Base-by-base conservation (phyloP, 2,797 vertebrate species). In the Coregonus ussuriensis region DNA sequence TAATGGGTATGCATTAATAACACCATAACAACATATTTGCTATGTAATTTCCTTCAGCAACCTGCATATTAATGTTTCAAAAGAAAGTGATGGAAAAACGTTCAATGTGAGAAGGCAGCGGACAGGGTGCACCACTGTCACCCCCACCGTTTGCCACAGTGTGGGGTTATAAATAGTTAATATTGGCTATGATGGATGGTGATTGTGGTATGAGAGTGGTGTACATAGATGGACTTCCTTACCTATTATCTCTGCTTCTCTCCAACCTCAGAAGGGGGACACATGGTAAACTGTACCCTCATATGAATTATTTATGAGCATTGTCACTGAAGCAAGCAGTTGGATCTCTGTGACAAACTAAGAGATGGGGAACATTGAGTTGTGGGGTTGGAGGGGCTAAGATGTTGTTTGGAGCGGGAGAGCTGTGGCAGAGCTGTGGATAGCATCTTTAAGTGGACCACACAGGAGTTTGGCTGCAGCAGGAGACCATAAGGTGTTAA, bases 361-460 rank as follows among this genome's bases (percentile, higher is more conserved):
- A 79, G 80, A 74, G 13, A 1, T 51, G 71, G 76, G 68, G 4
- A 67, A 35, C 65, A 73, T 15, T 79, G 54, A 63, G 77, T 77
- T 41, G 25, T 1, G 51, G 1, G 72, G 56, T 41, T n/a, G 3
- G 33, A 2, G n/a, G 4, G 35, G 56, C 4, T 53, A 7, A 1
- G 5, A 29, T 16, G 71, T 51, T 83, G 75, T 87, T 85, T 83
- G 80, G 81, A 68, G 52, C 18, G 29, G 77, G 41, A 47, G 9
- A 47, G 41, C 41, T 11, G 41, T 47, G 41, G 41, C 41, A 70
- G 72, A 51, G 6, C 76, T 47, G n/a, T 11, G 18, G 62, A 76
- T 69, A 76, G 51, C 74, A 72, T 83, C 86, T 85, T 85, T 85
- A 89, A 89, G 87, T 88, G 84, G 85, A 87, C 83, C 88, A 82